Evolutionary conservation across 2,113 vertebrate species (phyloP), one percentile per base, ranked within the genome.

Genomic region (Prinia subflava): DNA sequence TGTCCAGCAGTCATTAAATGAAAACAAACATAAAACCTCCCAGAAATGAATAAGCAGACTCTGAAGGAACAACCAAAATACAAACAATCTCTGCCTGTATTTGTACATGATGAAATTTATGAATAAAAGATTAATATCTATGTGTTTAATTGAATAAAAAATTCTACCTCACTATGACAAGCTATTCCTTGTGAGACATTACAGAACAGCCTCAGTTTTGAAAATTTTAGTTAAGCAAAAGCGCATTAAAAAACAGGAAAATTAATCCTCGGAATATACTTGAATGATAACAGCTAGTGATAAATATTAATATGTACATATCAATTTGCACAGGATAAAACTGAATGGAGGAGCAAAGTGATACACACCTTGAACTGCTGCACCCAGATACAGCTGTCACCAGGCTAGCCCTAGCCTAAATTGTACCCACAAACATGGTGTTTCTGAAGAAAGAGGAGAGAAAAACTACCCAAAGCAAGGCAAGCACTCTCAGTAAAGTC

Each of bases 121-220:
- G 33, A 93, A 96, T 95, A 94, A 94, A 94, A 95, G 23, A 94
- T 86, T 49, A 53, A 68, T 52, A 90, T 70, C 67, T 78, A 73
- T 57, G 81, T 76, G 42, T 88, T 94, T 94, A 95, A 94, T 82
- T 93, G 44, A 94, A 94, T 81, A 85, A 96, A 93, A 93, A 90
- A 86, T 67, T 52, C 60, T 83, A 83, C 82, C 69, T 80, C 65
- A 78, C 62, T 60, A 64, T 19, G 83, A 92, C 85, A 92, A 94
- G 41, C 65, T 81, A 60, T 41, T 91, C 44, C 76, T 67, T 46
- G 56, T 67, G 76, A 90, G 47, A 90, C 1, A 1, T 56, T 64
- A 81, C 20, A 89, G 44, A 90, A 74, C 27, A 80, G 44, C 24
- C 28, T 63, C 13, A 28, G 39, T 84, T 94, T 91, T 89, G n/a